Evolutionary conservation across 1,140 invertebrate genomes (phyloP), one percentile per base, ranked within the genome.

Genomic region (Cheumatopsyche charites): DNA sequence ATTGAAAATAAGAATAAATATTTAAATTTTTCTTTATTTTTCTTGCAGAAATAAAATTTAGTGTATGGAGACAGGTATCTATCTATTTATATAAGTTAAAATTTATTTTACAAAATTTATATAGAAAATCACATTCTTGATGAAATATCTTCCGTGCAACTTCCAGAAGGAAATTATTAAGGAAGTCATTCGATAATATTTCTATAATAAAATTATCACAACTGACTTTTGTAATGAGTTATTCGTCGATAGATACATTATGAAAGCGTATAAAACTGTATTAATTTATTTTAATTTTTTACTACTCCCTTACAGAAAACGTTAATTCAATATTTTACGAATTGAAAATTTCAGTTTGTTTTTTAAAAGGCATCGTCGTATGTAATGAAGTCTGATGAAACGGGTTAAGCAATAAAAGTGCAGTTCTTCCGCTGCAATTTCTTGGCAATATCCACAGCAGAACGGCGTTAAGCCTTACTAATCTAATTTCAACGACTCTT

Each of bases 401-500:
- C 55, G 2, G 19, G 55, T 58, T 58, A 58, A 25, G 19, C 55
- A 58, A 58, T 58, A 58, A 58, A 52, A 58, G 13, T 58, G 55
- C 55, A 23, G 21, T 13, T 45, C 49, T 68, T 68, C 66, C 66
- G 66, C 47, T 47, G 45, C 21, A 68, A 68, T 55, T 68, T 68
- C 66, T 68, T 68, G 13, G 25, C 25, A 55, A 68, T 68, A 41
- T 68, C 12, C 66, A 55, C 23, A 68, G 23, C 11, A 15, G 49
- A 0, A 26, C n/a, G 11, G 21, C 23, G 66, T 55, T 45, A 70
- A 63, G 67, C 71, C 29, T 42, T 73, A 71, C 62, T 75, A 75
- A 75, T 75, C 71, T 67, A 69, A 73, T 75, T 75, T 55, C 52
- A 41, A 55, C 68, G 74, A 75, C 74, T 75, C 74, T 75, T 75